Percentiles rank a stretch among this genome's conserved stretches.
Evolutionary conservation across 2,888 invertebrate genomes (phyloP).

Genomic region (Macaria notata): DNA sequence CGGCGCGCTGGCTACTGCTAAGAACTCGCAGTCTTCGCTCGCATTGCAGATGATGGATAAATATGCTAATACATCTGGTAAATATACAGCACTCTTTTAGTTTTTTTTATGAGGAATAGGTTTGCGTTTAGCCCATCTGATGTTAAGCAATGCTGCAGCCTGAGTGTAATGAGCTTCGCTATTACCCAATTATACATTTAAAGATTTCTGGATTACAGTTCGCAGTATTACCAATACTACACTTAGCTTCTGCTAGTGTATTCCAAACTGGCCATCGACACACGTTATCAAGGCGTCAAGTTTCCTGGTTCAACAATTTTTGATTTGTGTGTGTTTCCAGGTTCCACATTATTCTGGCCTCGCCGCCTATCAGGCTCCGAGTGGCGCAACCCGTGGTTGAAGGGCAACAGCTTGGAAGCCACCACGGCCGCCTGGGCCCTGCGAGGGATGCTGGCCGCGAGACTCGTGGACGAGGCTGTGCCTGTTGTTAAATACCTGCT

Average conservation of each 20-base stretch:
- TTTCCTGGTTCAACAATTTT: too few relatives aligned
- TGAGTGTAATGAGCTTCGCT: too few relatives aligned
- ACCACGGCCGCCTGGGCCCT: slow-evolving; percentile 95
- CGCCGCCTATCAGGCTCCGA: slow-evolving; percentile 58
- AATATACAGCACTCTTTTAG: background rate
- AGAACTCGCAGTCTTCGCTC: slow-evolving; percentile 85
- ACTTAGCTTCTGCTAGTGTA: too few relatives aligned
- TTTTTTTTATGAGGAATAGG: too few relatives aligned
- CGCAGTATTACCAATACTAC: too few relatives aligned
- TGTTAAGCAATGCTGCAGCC: too few relatives aligned
- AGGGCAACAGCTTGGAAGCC: slow-evolving; percentile 75
- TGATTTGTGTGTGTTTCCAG: slow-evolving; percentile 36
- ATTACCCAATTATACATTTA: too few relatives aligned
- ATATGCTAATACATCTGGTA: slow-evolving; percentile 75
- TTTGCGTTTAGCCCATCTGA: too few relatives aligned
- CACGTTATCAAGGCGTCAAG: too few relatives aligned
- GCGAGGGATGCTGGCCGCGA: slow-evolving; percentile 83
- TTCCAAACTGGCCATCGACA: too few relatives aligned
- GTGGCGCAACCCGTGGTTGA: slow-evolving; percentile 73
- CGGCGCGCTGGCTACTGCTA: slow-evolving; percentile 89
- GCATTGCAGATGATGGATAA: slow-evolving; percentile 78
- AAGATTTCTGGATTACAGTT: too few relatives aligned
- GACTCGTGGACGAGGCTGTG: slow-evolving; percentile 58
- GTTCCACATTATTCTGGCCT: slow-evolving; percentile 68
- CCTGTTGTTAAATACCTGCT: slow-evolving; percentile 67